Evolutionary conservation across 1,140 invertebrate species (phyloP), one percentile per base, ranked within the genome.

Genomic region (Panagrolaimus sp.): DNA sequence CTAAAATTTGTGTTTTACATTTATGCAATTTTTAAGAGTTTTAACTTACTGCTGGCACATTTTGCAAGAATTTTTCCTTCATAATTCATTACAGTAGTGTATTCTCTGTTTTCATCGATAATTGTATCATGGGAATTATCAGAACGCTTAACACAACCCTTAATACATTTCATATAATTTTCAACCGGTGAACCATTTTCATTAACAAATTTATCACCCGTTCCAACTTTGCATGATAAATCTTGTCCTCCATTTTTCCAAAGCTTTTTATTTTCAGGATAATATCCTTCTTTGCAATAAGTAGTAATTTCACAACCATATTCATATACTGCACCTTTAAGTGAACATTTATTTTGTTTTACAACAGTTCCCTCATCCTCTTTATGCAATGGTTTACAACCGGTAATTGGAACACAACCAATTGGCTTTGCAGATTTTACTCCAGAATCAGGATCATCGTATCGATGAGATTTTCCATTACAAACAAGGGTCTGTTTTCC

Each of bases 41-140:
- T 12, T 0, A 58, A 21, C 52, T 58, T 58, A 58, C 52, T 58
- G 52, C 52, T 58, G 8, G 28, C 52, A 58, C 52, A 58, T 58
- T 58, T 58, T n/a, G 52, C 52, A 21, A 58, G 28, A 58, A 58
- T 28, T 21, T 28, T 21, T 8, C 52, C 52, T 12, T 28, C 28
- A 21, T 21, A 58, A 58, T 58, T 28, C 52, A 58, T 58, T 12
- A 58, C 52, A 21, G 52, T 58, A 17, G 52, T 58, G 5, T 58
- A 58, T 12, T 58, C 52, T 14, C 28, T 58, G 17, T 58, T 58
- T 58, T 58, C 52, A 58, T 58, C 52, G 17, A 58, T 28, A 58
- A 26, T 58, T 21, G 52, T 58, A 17, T 17, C n/a, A 12, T 12
- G 21, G 10, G 21, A 1, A 24, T 21, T 21, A 21, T 58, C 52